phyloP scores from a whole-genome alignment of 2,797 vertebrate genomes.

The Muscicapa striata region DNA sequence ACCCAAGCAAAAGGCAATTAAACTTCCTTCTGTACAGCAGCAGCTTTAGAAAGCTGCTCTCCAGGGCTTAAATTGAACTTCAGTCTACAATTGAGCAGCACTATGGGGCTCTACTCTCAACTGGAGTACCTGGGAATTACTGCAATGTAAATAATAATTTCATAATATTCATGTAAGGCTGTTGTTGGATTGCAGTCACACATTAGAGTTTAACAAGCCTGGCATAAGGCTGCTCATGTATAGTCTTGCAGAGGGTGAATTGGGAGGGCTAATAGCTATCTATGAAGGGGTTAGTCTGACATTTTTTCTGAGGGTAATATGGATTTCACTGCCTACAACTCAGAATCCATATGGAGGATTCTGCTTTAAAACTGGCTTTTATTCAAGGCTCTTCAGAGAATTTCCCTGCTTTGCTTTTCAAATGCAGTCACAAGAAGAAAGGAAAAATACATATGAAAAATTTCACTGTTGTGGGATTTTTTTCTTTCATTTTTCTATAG shows the following conservation, averaged over 20 bases:
- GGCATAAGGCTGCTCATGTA: not conserved
- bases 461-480: not conserved
- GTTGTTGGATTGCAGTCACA: not conserved
- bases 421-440: not conserved
- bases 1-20: not conserved
- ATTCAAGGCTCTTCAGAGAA: not conserved
- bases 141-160: conserved; percentile 42
- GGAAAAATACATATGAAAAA: not conserved
- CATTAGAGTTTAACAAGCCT: not conserved
- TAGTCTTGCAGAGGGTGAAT: not conserved
- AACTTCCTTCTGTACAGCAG: not conserved
- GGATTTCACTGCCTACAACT: not conserved
- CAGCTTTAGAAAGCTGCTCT: not conserved
- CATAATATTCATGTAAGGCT: not conserved
- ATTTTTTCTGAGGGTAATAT: not conserved
- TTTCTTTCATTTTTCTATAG: not conserved
- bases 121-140: conserved; percentile 26
- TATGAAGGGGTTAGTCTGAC: not conserved
- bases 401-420: not conserved
- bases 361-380: not conserved
- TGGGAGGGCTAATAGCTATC: not conserved
- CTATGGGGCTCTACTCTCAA: not conserved
- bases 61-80: not conserved
- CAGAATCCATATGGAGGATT: not conserved
- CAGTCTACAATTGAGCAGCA: not conserved